Evolutionary conservation across 2,113 vertebrate genomes (phyloP), one percentile per base, ranked within the genome.

Genomic region (Heterocephalus glaber): DNA sequence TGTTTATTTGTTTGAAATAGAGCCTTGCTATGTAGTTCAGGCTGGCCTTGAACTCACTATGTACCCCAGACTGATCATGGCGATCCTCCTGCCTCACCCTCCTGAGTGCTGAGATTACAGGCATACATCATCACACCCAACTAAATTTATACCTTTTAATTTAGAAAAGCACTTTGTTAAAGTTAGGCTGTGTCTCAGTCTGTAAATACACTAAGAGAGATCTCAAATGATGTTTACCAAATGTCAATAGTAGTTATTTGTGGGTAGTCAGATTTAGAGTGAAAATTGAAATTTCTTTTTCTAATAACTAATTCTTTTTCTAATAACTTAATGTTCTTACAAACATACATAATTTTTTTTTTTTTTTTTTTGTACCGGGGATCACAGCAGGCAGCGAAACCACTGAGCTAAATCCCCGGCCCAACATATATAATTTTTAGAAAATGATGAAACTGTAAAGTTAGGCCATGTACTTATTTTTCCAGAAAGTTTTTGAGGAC

Each of bases 221-320:
- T 86, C 80, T 89, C 38, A 10, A 87, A 61, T 76, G 24, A 87
- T 68, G 14, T 85, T 95, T 49, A 49, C 47, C n/a, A 77, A 87
- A 38, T 77, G 41, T 68, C 90, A 92, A 79, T 85, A 80, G 49
- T 65, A 68, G 49, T 93, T 87, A 49, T 95, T 95, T 94, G 30
- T 79, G 30, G 30, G 22, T 76, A 89, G 9, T 76, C 33, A 77
- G 22, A 83, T 56, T 86, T 88, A 76, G 35, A 9, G 17, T 95
- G 26, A 80, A 30, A 82, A 7, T 77, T 60, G 9, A 47, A 80
- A 60, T 10, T 61, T 54, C 44, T 61, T 38, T 95, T 28, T 89
- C n/a, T n/a, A n/a, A n/a, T n/a, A n/a, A n/a, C n/a, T n/a, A n/a
- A n/a, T 95, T 87, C 3, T 63, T 82, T 95, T 85, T 95, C 56